Evolutionary conservation across 92 coral and sea anemone species (phyloP), one percentile per base, ranked within the genome.

Genomic region (Zoanthus solanderi): DNA sequence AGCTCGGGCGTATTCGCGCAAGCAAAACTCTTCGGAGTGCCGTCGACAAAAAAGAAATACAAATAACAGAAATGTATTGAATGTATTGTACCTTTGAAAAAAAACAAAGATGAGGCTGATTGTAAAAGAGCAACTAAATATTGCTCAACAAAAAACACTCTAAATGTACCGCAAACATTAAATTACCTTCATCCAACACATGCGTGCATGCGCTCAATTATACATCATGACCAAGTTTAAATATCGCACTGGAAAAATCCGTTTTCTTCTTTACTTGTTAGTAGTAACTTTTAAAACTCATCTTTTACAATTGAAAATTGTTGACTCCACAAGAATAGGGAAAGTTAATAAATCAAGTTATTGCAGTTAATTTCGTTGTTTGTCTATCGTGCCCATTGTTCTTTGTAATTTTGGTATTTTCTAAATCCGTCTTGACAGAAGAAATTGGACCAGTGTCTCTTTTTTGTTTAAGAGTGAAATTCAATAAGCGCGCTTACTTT

Each of bases 401-500:
- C 52, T 80, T 81, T 66, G 75, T 65, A 29, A 66, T 7, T 2
- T 1, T 81, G 65, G 61, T 65, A 57, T 66, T 12, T 81, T 8
- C 23, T 77, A 54, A 53, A 72, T 77, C 47, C n/a, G 11, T 29
- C 82, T 29, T 54, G 67, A 77, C 82, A 54, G 68, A 31, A 77
- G 82, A 31, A 23, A 52, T 77, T 11, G 68, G 82, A 11, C 23
- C 45, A 30, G n/a, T 53, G 68, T 54, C 31, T 37, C 31, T 31
- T 18, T 63, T 77, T 17, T 18, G 54, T 15, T 77, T 11, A 46
- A 18, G 28, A 77, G 29, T 4, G 65, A 77, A 54, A 53, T 77
- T 77, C 82, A 77, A 29, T 77, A 77, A 54, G 9, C 30, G 82
- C 9, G 18, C 82, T 53, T 12, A 9, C 42, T 76, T 77, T 77